A percentile compares a stretch with the other conserved stretches of the same genome.
Evolutionary conservation across 2,888 invertebrate species (phyloP).

Genomic region (Iphiclides podalirius): DNA sequence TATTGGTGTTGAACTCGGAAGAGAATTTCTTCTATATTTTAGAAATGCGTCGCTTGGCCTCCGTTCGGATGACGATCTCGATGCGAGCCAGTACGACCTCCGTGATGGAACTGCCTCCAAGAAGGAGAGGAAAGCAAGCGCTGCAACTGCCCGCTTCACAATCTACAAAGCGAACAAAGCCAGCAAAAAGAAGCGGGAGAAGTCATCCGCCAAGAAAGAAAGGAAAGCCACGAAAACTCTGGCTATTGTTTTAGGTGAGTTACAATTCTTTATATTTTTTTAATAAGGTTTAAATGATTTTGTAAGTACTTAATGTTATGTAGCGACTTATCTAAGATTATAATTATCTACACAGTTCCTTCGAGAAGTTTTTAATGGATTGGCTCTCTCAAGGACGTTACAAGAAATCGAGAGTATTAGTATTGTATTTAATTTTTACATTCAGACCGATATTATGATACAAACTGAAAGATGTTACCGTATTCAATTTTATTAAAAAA

Average conservation of each 20-base stretch:
- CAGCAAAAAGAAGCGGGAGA: slow-evolving; percentile 95
- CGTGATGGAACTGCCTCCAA: slow-evolving; percentile 76
- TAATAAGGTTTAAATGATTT: too few relatives aligned
- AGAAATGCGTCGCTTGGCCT: slow-evolving; percentile 82
- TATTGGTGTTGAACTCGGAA: too few relatives aligned
- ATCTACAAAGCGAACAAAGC: slow-evolving; percentile 97
- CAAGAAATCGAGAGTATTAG: too few relatives aligned
- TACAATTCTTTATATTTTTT: neutral
- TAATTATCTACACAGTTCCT: too few relatives aligned
- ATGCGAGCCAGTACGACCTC: slow-evolving; percentile 61
- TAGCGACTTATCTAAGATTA: too few relatives aligned
- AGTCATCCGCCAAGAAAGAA: slow-evolving; percentile 96
- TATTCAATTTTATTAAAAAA: too few relatives aligned
- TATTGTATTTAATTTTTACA: too few relatives aligned
- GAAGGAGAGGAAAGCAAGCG: slow-evolving; percentile 86
- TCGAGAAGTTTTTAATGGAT: too few relatives aligned
- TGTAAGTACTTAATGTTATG: too few relatives aligned
- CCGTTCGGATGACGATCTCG: slow-evolving; percentile 61
- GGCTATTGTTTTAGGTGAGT: slow-evolving; percentile 96
- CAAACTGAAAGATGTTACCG: too few relatives aligned
- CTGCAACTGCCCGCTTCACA: slow-evolving; percentile 88
- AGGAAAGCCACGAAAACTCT: slow-evolving; percentile 99
- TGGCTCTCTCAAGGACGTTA: too few relatives aligned
- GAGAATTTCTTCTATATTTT: neutral
- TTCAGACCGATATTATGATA: too few relatives aligned